Conservation (phyloP, 2,113 vertebrate genomes). For the Peromyscus polionotus region DNA sequence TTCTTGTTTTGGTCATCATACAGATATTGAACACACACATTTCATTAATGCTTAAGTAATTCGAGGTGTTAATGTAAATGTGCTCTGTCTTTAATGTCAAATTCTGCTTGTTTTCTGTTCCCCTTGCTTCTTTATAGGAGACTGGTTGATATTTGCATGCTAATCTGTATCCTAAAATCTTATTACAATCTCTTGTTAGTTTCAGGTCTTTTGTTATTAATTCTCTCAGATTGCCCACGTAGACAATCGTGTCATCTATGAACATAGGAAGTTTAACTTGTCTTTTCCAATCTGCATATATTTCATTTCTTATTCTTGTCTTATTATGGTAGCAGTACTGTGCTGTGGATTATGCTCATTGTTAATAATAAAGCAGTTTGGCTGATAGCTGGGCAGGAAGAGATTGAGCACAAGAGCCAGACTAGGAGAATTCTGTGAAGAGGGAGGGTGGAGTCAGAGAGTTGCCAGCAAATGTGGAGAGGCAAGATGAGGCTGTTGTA, state of each 20-base stretch:
- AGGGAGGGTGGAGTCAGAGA: too few species aligned
- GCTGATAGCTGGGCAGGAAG: too few species aligned
- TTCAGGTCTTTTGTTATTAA: neutral
- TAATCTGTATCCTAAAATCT: neutral
- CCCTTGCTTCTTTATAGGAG: neutral
- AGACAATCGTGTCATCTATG: neutral
- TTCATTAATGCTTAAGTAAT: neutral
- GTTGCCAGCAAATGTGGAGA: too few species aligned
- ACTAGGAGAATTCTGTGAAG: too few species aligned
- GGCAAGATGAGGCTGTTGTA: too few species aligned
- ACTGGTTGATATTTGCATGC: neutral
- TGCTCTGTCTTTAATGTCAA: neutral
- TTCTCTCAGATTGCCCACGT: neutral
- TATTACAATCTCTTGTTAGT: neutral
- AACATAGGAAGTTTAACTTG: neutral
- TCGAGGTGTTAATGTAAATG: neutral
- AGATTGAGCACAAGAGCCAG: too few species aligned
- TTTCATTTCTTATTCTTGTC: neutral
- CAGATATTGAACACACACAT: neutral
- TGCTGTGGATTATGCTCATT: too few species aligned
- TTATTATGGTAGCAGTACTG: neutral
- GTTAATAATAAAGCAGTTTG: too few species aligned
- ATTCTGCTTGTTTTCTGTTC: neutral
- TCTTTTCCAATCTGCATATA: neutral
- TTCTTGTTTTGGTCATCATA: neutral